Conservation (phyloP, 2,113 vertebrate genomes). For the Serilophus lunatus region DNA sequence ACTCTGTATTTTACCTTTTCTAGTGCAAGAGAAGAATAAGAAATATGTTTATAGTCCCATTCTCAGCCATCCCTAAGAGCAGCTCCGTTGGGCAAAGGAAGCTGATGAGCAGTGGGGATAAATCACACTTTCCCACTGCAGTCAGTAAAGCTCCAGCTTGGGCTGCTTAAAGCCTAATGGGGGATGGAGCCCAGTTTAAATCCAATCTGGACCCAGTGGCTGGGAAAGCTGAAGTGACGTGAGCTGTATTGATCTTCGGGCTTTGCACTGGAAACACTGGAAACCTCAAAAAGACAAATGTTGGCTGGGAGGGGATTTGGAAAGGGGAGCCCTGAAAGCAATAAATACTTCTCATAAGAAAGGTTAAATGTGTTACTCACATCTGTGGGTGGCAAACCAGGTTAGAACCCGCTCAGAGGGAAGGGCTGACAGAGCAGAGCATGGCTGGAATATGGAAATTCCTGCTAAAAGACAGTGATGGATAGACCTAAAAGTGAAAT, state of each 20-base stretch:
- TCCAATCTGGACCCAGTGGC: background rate
- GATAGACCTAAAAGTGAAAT: background rate
- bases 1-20: background rate
- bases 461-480: background rate
- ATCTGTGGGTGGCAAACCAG: background rate
- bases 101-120: background rate
- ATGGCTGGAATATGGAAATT: background rate
- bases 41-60: conserved; percentile 41
- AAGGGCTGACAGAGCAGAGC: background rate
- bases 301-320: background rate
- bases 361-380: background rate
- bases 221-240: background rate
- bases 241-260: background rate
- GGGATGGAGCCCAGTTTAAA: background rate
- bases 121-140: background rate
- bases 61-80: background rate
- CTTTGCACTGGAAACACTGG: background rate
- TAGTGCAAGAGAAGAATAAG: background rate
- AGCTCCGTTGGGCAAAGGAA: background rate
- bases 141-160: background rate
- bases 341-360: conserved; percentile 9
- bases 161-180: background rate
- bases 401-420: background rate
- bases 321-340: background rate
- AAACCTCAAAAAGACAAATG: background rate